Evolutionary conservation across 2,797 vertebrate genomes (phyloP), one percentile per base, ranked within the genome.

Genomic region (Apogon talboti): DNA sequence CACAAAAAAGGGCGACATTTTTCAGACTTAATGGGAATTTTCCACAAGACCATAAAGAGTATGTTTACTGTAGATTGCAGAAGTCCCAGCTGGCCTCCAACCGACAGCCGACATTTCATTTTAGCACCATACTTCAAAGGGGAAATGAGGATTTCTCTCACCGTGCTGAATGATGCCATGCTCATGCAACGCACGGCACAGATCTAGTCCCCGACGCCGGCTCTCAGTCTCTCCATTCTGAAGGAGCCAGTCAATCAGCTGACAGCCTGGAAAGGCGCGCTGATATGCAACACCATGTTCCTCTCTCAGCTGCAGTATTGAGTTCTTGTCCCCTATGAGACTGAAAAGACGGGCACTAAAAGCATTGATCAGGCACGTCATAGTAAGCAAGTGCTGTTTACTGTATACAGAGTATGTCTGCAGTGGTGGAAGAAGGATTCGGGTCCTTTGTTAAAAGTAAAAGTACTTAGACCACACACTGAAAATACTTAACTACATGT

Each of bases 121-220:
- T 38, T 14, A 47, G 14, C 16, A 18, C 35, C 15, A 18, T 40
- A 47, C 47, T 59, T 74, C 19, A 78, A 66, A 76, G 52, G 47
- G 51, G 24, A 73, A 74, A 66, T 56, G 24, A 74, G 58, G 50
- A 24, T 18, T 57, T 13, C 7, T 41, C 92, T 91, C 87, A 96
- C 95, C 94, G 0, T 96, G 96, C 77, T 95, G 94, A 74, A 96
- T 93, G 81, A 97, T 96, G 48, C 94, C 94, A 2, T 96, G 91
- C 76, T 96, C 95, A 71, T 96, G 89, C 79, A 97, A 84, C 0
- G 90, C 88, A 2, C 85, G 87, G 45, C 95, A 95, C 72, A 96
- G 85, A 50, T 95, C 94, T 68, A 94, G 81, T 0, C 93, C 96
- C 9, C 89, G 93, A 37, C 92, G 77, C 38, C 95, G 84, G 84